Conservation (phyloP, 2,888 invertebrate species). For the Hemithea aestivaria region DNA sequence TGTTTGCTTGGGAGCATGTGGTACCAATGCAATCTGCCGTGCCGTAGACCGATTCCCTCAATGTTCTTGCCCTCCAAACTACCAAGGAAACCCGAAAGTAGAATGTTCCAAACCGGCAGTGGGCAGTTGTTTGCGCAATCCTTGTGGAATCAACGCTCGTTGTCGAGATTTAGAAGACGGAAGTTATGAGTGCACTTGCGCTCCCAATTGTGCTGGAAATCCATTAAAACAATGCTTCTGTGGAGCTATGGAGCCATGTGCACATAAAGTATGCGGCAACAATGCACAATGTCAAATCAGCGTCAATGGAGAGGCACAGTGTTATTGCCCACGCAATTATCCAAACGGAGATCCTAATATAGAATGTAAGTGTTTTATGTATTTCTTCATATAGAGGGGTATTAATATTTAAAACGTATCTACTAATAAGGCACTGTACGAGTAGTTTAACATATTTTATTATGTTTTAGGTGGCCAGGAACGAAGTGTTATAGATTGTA, state of each 20-base stretch:
- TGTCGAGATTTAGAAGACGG: slow-evolving; percentile 87
- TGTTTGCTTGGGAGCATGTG: slow-evolving; percentile 90
- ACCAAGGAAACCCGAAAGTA: slow-evolving; percentile 88
- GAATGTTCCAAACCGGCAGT: slow-evolving; percentile 85
- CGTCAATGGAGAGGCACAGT: slow-evolving; percentile 85
- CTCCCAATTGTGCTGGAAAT: slow-evolving; percentile 89
- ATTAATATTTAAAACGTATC: too few species aligned
- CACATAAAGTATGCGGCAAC: slow-evolving; percentile 87
- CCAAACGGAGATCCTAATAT: slow-evolving; percentile 91
- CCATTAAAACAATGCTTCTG: slow-evolving; percentile 89
- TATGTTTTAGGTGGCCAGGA: slow-evolving; percentile 75
- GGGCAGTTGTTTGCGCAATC: slow-evolving; percentile 87
- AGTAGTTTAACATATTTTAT: not conserved
- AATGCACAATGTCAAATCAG: slow-evolving; percentile 89
- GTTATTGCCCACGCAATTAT: slow-evolving; percentile 90
- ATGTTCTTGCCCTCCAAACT: slow-evolving; percentile 90
- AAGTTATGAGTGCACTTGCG: slow-evolving; percentile 90
- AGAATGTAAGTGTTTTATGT: slow-evolving; percentile 88
- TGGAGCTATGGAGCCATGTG: slow-evolving; percentile 87
- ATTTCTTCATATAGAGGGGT: too few species aligned
- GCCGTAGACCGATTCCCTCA: slow-evolving; percentile 87
- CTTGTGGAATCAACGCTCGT: slow-evolving; percentile 90
- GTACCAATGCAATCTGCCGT: slow-evolving; percentile 90
- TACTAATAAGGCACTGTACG: too few species aligned
- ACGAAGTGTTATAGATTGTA: slow-evolving; percentile 85